Evolutionary conservation across 2,113 vertebrate genomes (phyloP), one percentile per base, ranked within the genome.

Genomic region (Cheilinus undulatus): DNA sequence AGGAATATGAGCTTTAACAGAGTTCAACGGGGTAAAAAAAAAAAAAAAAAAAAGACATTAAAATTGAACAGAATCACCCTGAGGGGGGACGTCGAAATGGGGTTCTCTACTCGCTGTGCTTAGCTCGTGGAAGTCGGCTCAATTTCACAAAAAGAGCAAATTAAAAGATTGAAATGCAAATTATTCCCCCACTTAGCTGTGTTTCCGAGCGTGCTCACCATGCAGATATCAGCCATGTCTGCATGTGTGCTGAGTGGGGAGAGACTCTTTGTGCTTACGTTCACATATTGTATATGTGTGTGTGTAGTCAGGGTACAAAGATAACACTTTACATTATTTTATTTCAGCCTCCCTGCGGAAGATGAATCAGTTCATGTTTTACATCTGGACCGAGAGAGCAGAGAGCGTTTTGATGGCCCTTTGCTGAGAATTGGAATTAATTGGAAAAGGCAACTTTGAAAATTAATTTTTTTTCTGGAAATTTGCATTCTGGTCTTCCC

Each of bases 91-190:
- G 50, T 20, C 73, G 67, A 69, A 85, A 85, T 63, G 46, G 61
- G 73, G 22, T 40, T 88, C 50, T 76, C 59, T 43, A 56, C 57
- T 70, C 36, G 28, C 46, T 58, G 48, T 13, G 20, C 48, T 83
- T 68, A 56, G 69, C 70, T 82, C 7, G 27, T 73, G n/a, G 57
- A 86, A 77, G 82, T 78, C 28, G 7, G 59, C 59, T 81, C 54
- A 52, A 67, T 87, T 89, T 80, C 60, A 85, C 57, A 77, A 78
- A 85, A 78, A 69, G 20, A 80, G 73, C 30, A 76, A 89, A 87
- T 87, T 76, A 78, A 89, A 88, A 83, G 74, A 86, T 76, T 69
- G 57, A 87, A 83, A 88, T 75, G 73, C 26, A 85, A 87, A 87
- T 73, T 10, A 77, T 85, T 86, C 68, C 52, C 54, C 57, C 56